Evolutionary conservation across 2,113 vertebrate species (phyloP).

Genomic region (Chaenogobius annularis): DNA sequence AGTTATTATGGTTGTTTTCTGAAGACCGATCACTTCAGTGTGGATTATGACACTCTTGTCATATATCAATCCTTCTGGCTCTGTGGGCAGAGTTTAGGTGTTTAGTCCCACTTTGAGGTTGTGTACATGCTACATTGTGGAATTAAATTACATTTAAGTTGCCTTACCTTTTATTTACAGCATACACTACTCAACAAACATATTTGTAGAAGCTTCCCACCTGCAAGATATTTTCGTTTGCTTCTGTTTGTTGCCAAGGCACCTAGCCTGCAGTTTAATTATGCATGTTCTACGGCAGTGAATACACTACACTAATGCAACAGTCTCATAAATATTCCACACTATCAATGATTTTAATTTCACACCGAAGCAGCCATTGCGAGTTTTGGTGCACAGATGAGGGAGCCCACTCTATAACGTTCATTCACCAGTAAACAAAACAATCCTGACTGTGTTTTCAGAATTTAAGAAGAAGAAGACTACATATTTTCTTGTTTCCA

Average conservation of each 20-base stretch:
- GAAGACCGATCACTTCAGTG: too few species aligned
- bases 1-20: too few species aligned
- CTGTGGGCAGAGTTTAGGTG: too few species aligned
- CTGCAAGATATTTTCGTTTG: conserved; percentile 3
- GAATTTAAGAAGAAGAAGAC: conserved; percentile 35
- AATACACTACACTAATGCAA: conserved; percentile 24
- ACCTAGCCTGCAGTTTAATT: conserved; percentile 20
- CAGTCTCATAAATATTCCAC: conserved; percentile 51
- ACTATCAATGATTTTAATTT: conserved; percentile 61
- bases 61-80: too few species aligned
- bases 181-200: neutral
- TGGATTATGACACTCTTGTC: too few species aligned
- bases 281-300: conserved; percentile 22
- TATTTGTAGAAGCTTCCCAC: neutral
- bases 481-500: conserved; percentile 39
- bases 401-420: conserved; percentile 37
- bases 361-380: conserved; percentile 49
- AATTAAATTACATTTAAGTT: neutral
- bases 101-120: too few species aligned
- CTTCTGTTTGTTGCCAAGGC: conserved; percentile 18
- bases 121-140: too few species aligned
- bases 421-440: conserved; percentile 55
- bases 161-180: neutral
- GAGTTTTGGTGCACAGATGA: conserved; percentile 47
- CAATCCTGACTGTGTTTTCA: conserved; percentile 20